Evolutionary conservation across 2,113 vertebrate genomes (phyloP), one percentile per base, ranked within the genome.

Genomic region (Henicopernis longicauda): DNA sequence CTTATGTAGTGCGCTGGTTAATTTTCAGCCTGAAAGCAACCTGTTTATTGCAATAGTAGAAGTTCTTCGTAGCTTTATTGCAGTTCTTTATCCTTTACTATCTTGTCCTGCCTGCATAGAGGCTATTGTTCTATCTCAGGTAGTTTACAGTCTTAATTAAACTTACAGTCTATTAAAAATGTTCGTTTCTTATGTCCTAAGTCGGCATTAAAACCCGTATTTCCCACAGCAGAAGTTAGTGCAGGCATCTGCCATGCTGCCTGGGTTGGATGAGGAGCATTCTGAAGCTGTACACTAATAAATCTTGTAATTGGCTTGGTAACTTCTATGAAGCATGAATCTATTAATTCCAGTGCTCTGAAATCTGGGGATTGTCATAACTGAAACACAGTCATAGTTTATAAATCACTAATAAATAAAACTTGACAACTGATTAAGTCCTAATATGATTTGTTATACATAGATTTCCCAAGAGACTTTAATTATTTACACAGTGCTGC

Each of bases 281-380:
- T 91, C 65, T 82, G 80, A 78, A 90, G 62, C 72, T 86, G 44
- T 54, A 54, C 31, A 23, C 65, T 76, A 81, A 91, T 57, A 58
- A 71, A 67, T 58, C 52, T 80, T 76, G 23, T 71, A 94, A 93
- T 86, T 94, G 81, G 50, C 78, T 97, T 96, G 92, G 67, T 97
- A 81, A 54, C 27, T 91, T 97, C 93, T 93, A 18, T 90, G 84
- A 95, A 94, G 86, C 85, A 77, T 81, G 63, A 95, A 91, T 97
- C 67, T 90, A 85, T 59, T 95, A 94, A 86, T 73, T 89, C 49
- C 89, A 20, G 19, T 55, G 59, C 73, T 95, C 95, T 89, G 66
- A 93, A 91, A 61, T 94, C 62, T 59, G 45, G 20, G 82, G 44
- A 42, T 67, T 71, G 79, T 82, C 65, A 50, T 89, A 91, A 83